Base-by-base conservation (phyloP, 2,888 invertebrate genomes). In the Thysanoteuthis rhombus region DNA sequence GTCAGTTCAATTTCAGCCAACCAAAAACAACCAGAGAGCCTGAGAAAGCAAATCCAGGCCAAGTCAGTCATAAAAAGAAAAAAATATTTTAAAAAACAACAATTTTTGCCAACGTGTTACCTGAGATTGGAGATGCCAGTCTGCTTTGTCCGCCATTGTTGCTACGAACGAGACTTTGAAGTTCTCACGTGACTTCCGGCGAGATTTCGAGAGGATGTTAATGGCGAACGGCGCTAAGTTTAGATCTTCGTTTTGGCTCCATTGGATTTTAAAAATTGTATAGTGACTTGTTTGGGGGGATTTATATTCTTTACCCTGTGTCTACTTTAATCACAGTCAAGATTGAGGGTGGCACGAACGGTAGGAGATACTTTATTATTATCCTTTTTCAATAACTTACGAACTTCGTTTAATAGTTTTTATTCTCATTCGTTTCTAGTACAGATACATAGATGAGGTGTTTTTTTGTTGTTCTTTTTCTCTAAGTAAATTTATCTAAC, bases 101-200 rank as follows among this genome's bases (percentile, higher is more conserved):
- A 75, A 75, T 36, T 36, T 16, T 39, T 32, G 92, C 92, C 92
- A 92, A 92, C 92, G 92, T 92, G 92, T 92, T 90, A 92, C 92
- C 92, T 92, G 92, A 92, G 92, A 45, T 10, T 40, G 92, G 32
- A 45, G 92, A 45, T 92, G 92, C 92, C 92, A 92, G 45, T 92
- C 92, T 40, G 40, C 39, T 45, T 45, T 40, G 32, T 92, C 92
- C 38, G 92, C 92, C 92, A 92, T 92, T 45, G 32, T 32, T 92
- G 92, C 45, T 36, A 92, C 92, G 40, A 45, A 19, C n/a, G n/a
- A n/a, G n/a, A n/a, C n/a, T 45, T 45, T 91, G 25, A n/a, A n/a
- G 36, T n/a, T 16, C n/a, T 75, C 75, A 75, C 36, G 75, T 75
- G n/a, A 75, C 75, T 75, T 75, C 75, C 75, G n/a, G 75, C n/a